Conservation (phyloP, 2,113 vertebrate genomes). For the Clarias gariepinus region DNA sequence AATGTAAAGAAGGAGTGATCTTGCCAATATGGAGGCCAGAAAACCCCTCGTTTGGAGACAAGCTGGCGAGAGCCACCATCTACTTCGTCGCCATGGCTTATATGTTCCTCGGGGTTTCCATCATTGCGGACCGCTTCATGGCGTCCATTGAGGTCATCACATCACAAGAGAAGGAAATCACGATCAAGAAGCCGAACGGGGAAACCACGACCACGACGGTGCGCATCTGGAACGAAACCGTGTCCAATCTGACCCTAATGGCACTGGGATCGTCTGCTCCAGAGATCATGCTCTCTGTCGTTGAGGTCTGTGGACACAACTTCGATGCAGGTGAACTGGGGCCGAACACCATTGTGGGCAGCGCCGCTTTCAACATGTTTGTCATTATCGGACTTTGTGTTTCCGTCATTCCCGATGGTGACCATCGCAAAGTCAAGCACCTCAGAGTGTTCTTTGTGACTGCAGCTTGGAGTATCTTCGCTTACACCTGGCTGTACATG, state of each 20-base stretch:
- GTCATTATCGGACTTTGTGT: slow-evolving; percentile 96
- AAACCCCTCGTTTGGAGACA: slow-evolving; percentile 85
- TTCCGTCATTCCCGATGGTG: slow-evolving; percentile 90
- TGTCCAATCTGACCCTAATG: slow-evolving; percentile 97
- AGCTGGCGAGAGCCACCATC: slow-evolving; percentile 89
- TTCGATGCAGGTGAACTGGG: slow-evolving; percentile 89
- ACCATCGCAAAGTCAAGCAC: slow-evolving; percentile 92
- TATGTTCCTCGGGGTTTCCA: slow-evolving; percentile 97
- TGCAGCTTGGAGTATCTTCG: slow-evolving; percentile 94
- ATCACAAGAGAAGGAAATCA: slow-evolving; percentile 91
- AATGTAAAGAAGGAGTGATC: slow-evolving; percentile 88
- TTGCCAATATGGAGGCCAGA: slow-evolving; percentile 87
- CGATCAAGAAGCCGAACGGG: slow-evolving; percentile 89
- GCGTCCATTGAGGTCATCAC: slow-evolving; percentile 98
- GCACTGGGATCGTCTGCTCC: slow-evolving; percentile 94
- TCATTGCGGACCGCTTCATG: slow-evolving; percentile 98
- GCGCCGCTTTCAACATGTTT: slow-evolving; percentile 98
- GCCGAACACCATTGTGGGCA: slow-evolving; percentile 97
- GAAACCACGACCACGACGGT: slow-evolving; percentile 91
- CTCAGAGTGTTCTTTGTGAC: slow-evolving; percentile 95
- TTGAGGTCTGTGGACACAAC: slow-evolving; percentile 94
- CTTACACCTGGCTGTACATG: slow-evolving; percentile 95
- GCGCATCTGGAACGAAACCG: slow-evolving; percentile 95
- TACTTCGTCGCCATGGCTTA: slow-evolving; percentile 92
- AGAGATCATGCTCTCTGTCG: slow-evolving; percentile 92